A percentile compares a stretch with the other conserved stretches of the same genome.
Evolutionary conservation across 2,113 vertebrate species (phyloP).

Genomic region (Dromas ardeola): DNA sequence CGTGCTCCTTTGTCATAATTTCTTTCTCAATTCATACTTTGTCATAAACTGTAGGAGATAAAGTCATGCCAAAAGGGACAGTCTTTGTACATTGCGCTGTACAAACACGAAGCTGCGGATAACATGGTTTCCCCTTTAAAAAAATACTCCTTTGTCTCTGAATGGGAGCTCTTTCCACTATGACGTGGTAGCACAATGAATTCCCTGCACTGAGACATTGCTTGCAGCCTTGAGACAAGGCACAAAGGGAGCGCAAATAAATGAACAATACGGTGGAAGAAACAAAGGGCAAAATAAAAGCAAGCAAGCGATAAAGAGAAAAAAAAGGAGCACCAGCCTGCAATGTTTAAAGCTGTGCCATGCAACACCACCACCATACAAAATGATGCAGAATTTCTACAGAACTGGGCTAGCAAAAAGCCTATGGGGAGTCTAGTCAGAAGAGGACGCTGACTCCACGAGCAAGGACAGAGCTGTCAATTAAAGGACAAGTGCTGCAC

Average conservation of each 20-base stretch:
- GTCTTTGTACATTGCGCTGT: background rate
- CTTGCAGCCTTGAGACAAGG: conserved; percentile 31
- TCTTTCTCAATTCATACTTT: background rate
- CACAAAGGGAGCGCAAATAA: conserved; percentile 39
- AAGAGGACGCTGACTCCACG: background rate
- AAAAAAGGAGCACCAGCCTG: background rate
- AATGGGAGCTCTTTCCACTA: background rate
- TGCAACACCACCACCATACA: background rate
- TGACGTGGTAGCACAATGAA: background rate
- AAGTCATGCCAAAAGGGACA: background rate
- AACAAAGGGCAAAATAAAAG: conserved; percentile 42
- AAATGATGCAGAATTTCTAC: conserved; percentile 18
- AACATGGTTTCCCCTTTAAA: background rate
- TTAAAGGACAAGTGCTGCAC: background rate
- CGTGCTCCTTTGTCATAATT: background rate
- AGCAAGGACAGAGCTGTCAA: background rate
- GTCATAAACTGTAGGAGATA: background rate
- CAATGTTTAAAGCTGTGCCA: background rate
- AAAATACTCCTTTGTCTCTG: background rate
- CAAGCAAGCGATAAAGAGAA: background rate
- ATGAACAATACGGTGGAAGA: conserved; percentile 41
- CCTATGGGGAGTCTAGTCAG: background rate
- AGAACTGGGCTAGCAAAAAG: background rate
- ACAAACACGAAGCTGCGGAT: background rate
- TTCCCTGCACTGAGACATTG: background rate